These are phyloP conservation scores for Procambarus virginalis DNA, from an alignment of 1,140 invertebrate species.

Conservation along the genomic window DNA sequence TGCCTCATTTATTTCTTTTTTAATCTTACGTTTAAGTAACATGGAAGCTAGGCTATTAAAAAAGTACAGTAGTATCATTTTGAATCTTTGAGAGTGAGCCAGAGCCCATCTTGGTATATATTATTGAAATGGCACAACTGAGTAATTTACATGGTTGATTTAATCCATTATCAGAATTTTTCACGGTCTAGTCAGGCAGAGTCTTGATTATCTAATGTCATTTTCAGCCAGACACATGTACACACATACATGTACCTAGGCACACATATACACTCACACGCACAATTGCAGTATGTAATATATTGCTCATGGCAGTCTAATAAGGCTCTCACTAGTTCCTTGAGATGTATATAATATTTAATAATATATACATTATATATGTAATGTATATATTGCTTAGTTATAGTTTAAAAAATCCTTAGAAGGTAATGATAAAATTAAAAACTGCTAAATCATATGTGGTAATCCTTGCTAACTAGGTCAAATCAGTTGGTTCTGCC, in stretches of 20 bases:
- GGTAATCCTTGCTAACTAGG: too few species aligned
- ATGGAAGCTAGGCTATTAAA: background rate
- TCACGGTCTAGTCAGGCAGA: background rate
- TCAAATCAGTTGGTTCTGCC: too few species aligned
- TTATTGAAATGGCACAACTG: background rate
- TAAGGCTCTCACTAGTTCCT: too few species aligned
- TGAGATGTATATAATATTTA: too few species aligned
- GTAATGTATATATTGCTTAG: too few species aligned
- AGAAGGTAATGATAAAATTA: too few species aligned
- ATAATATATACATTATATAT: too few species aligned
- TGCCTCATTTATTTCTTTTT: background rate
- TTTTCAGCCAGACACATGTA: background rate
- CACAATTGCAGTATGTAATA: background rate
- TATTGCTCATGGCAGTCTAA: too few species aligned
- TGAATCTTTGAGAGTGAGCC: slow-evolving; percentile 2
- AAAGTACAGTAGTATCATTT: background rate
- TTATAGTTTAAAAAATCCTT: too few species aligned
- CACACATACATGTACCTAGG: background rate
- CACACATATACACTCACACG: background rate
- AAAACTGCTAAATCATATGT: too few species aligned
- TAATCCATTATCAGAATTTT: background rate
- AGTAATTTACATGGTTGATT: background rate
- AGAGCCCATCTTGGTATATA: background rate
- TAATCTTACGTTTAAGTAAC: background rate
- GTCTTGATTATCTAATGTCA: background rate